Conservation (phyloP, 2,113 vertebrate species). For the Epinephelus fuscoguttatus region DNA sequence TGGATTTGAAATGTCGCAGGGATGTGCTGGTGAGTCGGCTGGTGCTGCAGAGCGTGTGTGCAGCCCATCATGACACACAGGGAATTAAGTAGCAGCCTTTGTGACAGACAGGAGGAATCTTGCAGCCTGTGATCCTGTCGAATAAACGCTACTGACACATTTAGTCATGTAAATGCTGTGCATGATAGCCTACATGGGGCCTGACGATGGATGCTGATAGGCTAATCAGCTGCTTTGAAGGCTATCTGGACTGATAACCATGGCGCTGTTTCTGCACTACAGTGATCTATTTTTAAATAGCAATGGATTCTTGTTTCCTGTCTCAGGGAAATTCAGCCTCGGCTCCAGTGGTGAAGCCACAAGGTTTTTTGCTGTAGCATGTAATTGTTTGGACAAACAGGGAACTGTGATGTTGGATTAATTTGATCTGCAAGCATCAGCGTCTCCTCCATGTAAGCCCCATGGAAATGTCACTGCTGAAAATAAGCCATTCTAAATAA, state of each 20-base stretch:
- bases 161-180: not conserved
- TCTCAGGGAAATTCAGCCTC: not conserved
- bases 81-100: not conserved
- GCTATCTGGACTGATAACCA: conserved; percentile 3
- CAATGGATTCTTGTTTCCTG: not conserved
- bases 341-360: not conserved
- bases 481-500: conserved; percentile 62
- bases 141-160: not conserved
- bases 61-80: not conserved
- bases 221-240: conserved; percentile 61
- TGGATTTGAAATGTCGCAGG: conserved; percentile 77
- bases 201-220: conserved; percentile 33
- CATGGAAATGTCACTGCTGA: conserved; percentile 43
- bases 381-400: conserved; percentile 19
- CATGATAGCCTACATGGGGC: conserved; percentile 24
- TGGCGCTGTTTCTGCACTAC: conserved; percentile 9
- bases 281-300: not conserved
- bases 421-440: conserved; percentile 37
- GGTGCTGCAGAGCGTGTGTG: conserved; percentile 12
- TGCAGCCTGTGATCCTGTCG: not conserved
- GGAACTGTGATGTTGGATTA: conserved; percentile 19
- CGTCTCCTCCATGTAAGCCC: not conserved
- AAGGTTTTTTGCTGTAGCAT: not conserved
- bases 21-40: conserved; percentile 74
- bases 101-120: not conserved